These are phyloP conservation scores for Linyphia triangularis DNA, from an alignment of 2,888 invertebrate genomes.

Conservation along the genomic window DNA sequence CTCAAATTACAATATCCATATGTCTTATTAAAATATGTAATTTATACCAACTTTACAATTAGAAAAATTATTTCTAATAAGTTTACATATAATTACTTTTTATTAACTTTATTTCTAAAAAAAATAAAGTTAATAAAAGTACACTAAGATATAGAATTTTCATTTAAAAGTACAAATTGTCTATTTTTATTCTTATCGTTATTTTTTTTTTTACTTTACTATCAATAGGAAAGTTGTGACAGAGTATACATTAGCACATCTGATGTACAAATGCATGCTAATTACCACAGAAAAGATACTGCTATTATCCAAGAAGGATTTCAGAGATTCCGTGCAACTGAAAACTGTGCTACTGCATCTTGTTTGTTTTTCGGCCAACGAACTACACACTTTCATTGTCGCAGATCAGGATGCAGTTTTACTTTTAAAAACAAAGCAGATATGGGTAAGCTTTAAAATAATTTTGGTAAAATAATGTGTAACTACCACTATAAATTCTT, in stretches of 20 bases:
- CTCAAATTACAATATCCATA: no score
- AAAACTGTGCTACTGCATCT: constrained; percentile 93
- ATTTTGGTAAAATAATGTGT: background rate
- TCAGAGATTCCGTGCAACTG: constrained; percentile 96
- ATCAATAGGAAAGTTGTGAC: constrained; percentile 82
- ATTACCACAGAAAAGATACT: constrained; percentile 98
- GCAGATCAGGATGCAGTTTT: constrained; percentile 92
- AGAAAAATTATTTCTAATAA: no score
- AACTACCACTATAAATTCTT: background rate
- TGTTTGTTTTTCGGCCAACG: constrained; percentile 96
- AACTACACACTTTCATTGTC: constrained; percentile 98
- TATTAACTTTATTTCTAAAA: no score
- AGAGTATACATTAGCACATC: constrained; percentile 99
- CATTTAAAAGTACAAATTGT: no score
- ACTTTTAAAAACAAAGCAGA: constrained; percentile 99
- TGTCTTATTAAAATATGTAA: no score
- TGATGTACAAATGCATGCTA: constrained; percentile 99
- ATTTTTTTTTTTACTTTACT: no score
- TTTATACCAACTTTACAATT: no score
- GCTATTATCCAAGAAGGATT: constrained; percentile 99
- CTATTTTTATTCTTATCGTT: no score
- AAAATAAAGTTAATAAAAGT: no score
- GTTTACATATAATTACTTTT: no score
- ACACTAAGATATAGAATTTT: no score
- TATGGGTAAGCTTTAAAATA: constrained; percentile 88